These are phyloP conservation scores for Polydrusus cervinus DNA, from an alignment of 2,888 invertebrate genomes.

Conservation along the genomic window DNA sequence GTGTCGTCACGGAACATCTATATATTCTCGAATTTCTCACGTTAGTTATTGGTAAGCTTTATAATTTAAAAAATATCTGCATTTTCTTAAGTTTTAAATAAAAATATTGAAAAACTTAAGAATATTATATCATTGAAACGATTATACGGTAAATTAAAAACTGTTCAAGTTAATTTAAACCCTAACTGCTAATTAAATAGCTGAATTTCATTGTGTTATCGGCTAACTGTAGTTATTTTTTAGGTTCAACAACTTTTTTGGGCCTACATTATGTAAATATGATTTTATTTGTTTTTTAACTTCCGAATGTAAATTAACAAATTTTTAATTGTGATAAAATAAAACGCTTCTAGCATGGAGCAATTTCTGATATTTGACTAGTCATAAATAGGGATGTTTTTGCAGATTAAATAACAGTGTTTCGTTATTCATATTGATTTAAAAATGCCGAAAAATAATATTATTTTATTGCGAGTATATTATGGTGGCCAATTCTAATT, in stretches of 20 bases:
- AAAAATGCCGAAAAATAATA: too few species aligned
- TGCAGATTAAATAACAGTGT: too few species aligned
- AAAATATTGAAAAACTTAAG: constrained; percentile 3
- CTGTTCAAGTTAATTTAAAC: neutral
- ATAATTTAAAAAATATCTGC: neutral
- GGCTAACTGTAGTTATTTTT: neutral
- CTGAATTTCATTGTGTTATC: neutral
- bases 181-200: neutral
- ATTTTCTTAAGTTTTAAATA: constrained; percentile 21
- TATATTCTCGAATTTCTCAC: constrained; percentile 45
- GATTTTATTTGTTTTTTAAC: neutral
- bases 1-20: constrained; percentile 45
- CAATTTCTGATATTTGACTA: neutral
- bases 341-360: neutral
- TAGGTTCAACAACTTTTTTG: neutral
- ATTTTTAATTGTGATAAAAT: neutral
- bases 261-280: too few species aligned
- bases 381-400: too few species aligned
- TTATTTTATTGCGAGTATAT: too few species aligned
- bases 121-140: neutral
- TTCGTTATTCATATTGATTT: too few species aligned
- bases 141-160: neutral
- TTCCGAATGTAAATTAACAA: too few species aligned
- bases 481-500: too few species aligned
- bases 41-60: constrained; percentile 49